Base-by-base conservation (phyloP, 2,113 vertebrate genomes). In the Rallus limicola region DNA sequence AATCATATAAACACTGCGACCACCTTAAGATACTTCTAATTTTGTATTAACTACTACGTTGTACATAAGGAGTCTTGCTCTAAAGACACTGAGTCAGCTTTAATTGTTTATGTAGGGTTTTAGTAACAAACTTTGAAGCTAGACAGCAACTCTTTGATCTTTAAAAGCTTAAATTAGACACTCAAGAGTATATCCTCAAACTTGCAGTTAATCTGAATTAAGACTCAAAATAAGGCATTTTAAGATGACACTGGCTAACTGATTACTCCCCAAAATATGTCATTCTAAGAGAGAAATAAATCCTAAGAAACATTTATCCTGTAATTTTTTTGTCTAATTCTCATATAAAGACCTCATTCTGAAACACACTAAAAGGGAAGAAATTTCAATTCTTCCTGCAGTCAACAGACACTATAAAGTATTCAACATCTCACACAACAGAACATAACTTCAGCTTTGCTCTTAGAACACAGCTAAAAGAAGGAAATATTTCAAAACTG, bases 151-250 rank as follows among this genome's bases (percentile, higher is more conserved):
- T 59, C 92, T 96, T 96, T 95, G 77, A 95, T 96, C 92, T 82
- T 74, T 60, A 81, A 97, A 92, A 86, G 87, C 82, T 90, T 92
- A 89, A 72, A 59, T 50, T 56, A 71, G 62, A 90, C 24, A 84
- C 50, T 91, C 75, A 74, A 86, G 46, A 55, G 23, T 25, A 85
- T 86, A 92, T 82, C 67, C 70, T 68, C 44, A 78, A 95, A 92
- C 28, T 65, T 71, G 17, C 48, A 88, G 42, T 89, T 95, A 96
- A 95, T 96, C 92, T 93, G 89, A 97, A 92, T 85, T 92, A 96
- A 92, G 38, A 64, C 74, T 90, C 60, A 94, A 92, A 95, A 86
- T 53, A 59, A 92, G 58, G 48, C 67, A 72, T 88, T 94, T 93
- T 83, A 95, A 93, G 90, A 93, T 62, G 69, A 82, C 92, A 90